Percentiles rank a stretch among this genome's conserved stretches.
Evolutionary conservation across 2,113 vertebrate genomes (phyloP).

Genomic region (Dromas ardeola): DNA sequence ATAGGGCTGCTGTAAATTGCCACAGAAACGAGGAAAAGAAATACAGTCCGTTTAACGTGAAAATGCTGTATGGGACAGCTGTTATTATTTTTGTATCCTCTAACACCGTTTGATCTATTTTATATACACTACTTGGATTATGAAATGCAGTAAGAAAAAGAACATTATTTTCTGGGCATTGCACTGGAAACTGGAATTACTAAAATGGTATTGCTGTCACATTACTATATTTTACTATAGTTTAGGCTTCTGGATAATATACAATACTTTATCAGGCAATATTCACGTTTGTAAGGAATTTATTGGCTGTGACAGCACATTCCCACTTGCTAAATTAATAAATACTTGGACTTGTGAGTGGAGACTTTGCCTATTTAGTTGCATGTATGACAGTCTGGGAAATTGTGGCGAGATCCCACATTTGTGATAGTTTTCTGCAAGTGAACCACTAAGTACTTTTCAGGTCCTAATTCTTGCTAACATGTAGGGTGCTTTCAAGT

Average conservation of each 20-base stretch:
- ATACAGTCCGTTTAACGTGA: not conserved
- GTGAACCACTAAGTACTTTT: not conserved
- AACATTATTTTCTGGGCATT: not conserved
- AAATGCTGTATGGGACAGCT: not conserved
- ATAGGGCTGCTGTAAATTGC: not conserved
- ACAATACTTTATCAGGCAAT: not conserved
- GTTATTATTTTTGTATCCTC: not conserved
- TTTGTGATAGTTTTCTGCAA: not conserved
- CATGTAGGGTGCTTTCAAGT: not conserved
- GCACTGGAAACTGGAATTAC: not conserved
- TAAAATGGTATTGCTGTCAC: not conserved
- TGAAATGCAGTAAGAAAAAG: not conserved
- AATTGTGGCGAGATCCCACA: not conserved
- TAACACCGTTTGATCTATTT: constrained; percentile 38
- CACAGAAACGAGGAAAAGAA: not conserved
- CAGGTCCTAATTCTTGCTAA: not conserved
- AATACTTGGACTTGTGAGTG: not conserved
- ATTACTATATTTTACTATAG: not conserved
- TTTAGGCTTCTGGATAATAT: not conserved
- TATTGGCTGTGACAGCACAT: not conserved
- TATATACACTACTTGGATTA: not conserved
- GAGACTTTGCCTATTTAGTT: not conserved
- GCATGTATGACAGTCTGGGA: not conserved
- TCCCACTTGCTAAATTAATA: not conserved
- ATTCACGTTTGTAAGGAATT: not conserved